Evolutionary conservation across 2,888 invertebrate species (phyloP), one percentile per base, ranked within the genome.

Genomic region (Ophioninae sp.): DNA sequence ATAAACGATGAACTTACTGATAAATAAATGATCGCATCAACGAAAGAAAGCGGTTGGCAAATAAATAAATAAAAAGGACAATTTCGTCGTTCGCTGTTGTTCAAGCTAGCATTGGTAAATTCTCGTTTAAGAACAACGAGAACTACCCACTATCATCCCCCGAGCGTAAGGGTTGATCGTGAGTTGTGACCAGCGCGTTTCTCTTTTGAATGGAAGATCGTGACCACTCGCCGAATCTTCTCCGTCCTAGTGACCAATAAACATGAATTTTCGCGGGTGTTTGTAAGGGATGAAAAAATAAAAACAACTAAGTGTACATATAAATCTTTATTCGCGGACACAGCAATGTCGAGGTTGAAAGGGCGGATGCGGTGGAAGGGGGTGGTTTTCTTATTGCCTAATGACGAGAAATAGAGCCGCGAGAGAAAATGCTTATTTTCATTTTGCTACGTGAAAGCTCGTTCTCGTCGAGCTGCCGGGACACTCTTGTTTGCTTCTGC

Each of bases 81-180:
- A 50, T 56, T 17, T 21, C 39, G 13, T 5, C n/a, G 6, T 39
- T 41, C 62, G 39, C 7, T 6, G 72, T n/a, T 56, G 44, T 57
- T 13, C 13, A 21, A 59, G 67, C 7, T 13, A 23, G 64, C 13
- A 65, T 59, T 37, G 39, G 69, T 69, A 39, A 76, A 70, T 62
- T 61, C 57, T 59, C 62, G 20, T 68, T 77, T 39, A 5, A 50
- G 17, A 23, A 23, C 17, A 81, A 50, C 13, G n/a, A 7, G 57
- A 65, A 8, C 73, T 62, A 67, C 77, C 77, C 73, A 77, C 77
- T 82, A 73, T 82, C 73, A 78, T 82, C 56, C 77, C 23, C 6
- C 17, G 61, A 39, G 62, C 37, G 37, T 56, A 56, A 56, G 62
- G 61, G 13, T 79, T 82, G 56, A 77, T 77, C 73, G 61, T 68